Percentiles rank a stretch among this genome's conserved stretches.
These are phyloP conservation scores for Zosterops japonicus DNA, from an alignment of 2,113 vertebrate species.

Conservation along the genomic window DNA sequence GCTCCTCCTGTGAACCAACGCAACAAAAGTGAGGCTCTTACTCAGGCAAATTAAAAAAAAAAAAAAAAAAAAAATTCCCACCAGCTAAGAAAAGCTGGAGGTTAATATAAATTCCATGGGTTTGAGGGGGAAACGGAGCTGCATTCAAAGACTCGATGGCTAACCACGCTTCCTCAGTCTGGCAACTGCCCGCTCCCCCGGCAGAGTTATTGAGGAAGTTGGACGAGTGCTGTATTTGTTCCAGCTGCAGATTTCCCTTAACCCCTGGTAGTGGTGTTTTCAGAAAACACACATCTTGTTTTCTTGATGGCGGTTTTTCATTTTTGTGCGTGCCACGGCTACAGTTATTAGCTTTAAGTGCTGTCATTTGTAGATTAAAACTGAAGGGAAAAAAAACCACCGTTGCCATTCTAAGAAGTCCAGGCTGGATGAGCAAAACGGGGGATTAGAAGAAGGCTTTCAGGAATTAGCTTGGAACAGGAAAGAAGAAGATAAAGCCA, in stretches of 20 bases:
- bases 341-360: neutral
- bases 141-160: conserved; percentile 46
- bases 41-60: neutral
- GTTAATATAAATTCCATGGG: conserved; percentile 70
- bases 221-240: conserved; percentile 60
- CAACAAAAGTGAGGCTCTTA: neutral
- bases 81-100: conserved; percentile 31
- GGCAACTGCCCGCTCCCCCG: conserved; percentile 46
- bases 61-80: neutral
- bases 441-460: conserved; percentile 19
- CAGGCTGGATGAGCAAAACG: neutral
- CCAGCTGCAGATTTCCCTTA: conserved; percentile 75
- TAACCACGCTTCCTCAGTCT: conserved; percentile 65
- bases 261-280: conserved; percentile 37
- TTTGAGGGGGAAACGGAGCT: conserved; percentile 3
- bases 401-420: neutral
- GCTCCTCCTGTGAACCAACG: neutral
- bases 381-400: neutral
- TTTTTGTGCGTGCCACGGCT: neutral
- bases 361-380: neutral
- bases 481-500: conserved; percentile 31
- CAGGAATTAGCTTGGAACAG: conserved; percentile 21
- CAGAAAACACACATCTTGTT: neutral
- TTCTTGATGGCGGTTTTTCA: neutral
- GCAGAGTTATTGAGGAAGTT: conserved; percentile 69